A percentile compares a stretch with the other conserved stretches of the same genome.
These are phyloP conservation scores for Connochaetes taurinus DNA, from an alignment of 2,113 vertebrate genomes.

Conservation along the genomic window DNA sequence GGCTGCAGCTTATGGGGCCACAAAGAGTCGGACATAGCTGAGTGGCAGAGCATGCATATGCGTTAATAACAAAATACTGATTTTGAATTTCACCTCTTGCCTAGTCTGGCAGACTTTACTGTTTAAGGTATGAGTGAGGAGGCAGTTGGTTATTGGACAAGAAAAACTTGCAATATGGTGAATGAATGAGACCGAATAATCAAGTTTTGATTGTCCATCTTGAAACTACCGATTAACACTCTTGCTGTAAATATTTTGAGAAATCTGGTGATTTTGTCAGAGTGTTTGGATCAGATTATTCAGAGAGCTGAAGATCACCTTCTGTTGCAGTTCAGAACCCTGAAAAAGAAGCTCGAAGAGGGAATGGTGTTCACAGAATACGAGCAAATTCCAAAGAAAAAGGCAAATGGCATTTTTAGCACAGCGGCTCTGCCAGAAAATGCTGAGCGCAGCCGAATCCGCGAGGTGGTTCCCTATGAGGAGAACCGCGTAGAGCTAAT, in stretches of 20 bases:
- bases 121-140: neutral
- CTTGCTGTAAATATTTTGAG: neutral
- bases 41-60: neutral
- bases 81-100: neutral
- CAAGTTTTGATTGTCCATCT: fast-evolving
- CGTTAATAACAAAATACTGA: neutral
- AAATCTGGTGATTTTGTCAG: neutral
- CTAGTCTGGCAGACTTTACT: neutral
- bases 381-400: conserved; percentile 94
- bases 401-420: conserved; percentile 83
- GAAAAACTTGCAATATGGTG: neutral
- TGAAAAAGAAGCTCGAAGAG: conserved; percentile 91
- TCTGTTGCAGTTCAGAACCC: conserved; percentile 86
- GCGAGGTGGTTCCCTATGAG: conserved; percentile 92
- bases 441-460: conserved; percentile 89
- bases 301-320: neutral
- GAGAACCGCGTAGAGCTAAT: conserved; percentile 94
- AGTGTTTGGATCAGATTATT: neutral
- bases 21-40: neutral
- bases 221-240: neutral
- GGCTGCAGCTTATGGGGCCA: neutral
- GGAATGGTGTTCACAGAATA: conserved; percentile 95
- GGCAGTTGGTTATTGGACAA: neutral
- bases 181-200: neutral
- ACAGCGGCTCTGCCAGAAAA: conserved; percentile 91